Evolutionary conservation across 2,113 vertebrate genomes (phyloP), one percentile per base, ranked within the genome.

Genomic region (Tricholaema leucomelas): DNA sequence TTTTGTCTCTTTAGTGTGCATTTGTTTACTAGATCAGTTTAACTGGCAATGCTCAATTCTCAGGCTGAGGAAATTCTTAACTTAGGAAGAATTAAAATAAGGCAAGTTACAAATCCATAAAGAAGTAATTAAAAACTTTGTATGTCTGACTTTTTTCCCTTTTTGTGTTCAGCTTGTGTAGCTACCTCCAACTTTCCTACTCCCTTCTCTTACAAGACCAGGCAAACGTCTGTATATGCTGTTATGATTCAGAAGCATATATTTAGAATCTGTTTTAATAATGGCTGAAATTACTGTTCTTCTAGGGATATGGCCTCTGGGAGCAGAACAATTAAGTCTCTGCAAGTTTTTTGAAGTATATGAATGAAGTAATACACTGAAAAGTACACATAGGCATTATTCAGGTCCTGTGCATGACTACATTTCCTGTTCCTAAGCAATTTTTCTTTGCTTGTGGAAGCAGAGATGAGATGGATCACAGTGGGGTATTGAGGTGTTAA

Each of bases 201-300:
- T 64, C 36, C 7, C 10, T 70, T 81, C 44, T 81, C 15, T 33
- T 73, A n/a, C 19, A 38, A 75, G 35, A 55, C 38, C 56, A 56
- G 69, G 55, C 84, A 65, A 91, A 81, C 44, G 0, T 9, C 33
- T 28, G 6, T n/a, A 7, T 48, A 5, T 1, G 3, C 64, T 80
- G 17, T 56, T 87, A 61, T 23, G 60, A 13, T 74, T 50, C 9
- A 19, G 82, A 88, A 74, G 27, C 25, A 24, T 72, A 36, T 90
- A 81, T 86, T 95, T 81, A 77, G 64, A 74, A 78, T 86, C 55
- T 12, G 33, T 90, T 95, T 93, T 79, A 95, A 72, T 95, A 81
- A 36, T 86, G 36, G 7, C 67, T 93, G 65, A 73, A 88, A 44
- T 40, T 90, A 86, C 76, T 87, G 88, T 58, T 65, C 55, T 60